These are phyloP conservation scores for Drosophila persimilis DNA, from an alignment of 1,140 invertebrate species.

Conservation along the genomic window DNA sequence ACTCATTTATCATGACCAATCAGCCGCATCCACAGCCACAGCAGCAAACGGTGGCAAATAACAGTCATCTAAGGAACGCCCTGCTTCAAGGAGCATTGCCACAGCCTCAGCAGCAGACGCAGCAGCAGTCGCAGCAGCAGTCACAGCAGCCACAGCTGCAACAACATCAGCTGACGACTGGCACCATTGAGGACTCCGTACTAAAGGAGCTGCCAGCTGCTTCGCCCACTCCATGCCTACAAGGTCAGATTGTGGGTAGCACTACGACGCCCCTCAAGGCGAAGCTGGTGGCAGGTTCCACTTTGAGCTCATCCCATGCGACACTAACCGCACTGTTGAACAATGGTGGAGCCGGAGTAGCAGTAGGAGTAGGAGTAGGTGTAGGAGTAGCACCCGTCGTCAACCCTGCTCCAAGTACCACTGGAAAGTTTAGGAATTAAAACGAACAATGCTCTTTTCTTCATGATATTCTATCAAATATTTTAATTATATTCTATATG, in stretches of 20 bases:
- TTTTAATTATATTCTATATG: background rate
- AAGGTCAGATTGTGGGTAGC: conserved; percentile 60
- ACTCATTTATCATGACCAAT: conserved; percentile 66
- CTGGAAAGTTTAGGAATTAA: conserved; percentile 61
- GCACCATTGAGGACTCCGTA: conserved; percentile 17
- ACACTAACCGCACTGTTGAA: conserved; percentile 77
- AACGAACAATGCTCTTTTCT: background rate
- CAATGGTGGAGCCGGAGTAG: conserved; percentile 44
- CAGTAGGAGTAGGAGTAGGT: background rate
- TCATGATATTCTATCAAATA: background rate
- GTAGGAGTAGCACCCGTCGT: conserved; percentile 18
- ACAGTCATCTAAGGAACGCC: conserved; percentile 67
- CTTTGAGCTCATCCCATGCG: conserved; percentile 80
- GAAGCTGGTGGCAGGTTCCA: conserved; percentile 50
- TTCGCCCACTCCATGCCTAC: conserved; percentile 53
- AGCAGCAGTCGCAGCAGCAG: conserved; percentile 13
- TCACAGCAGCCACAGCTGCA: conserved; percentile 6
- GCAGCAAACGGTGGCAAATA: conserved; percentile 25
- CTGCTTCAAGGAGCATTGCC: conserved; percentile 45
- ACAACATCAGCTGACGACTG: conserved; percentile 5
- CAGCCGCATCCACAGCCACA: conserved; percentile 38
- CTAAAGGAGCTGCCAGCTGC: conserved; percentile 48
- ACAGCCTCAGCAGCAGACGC: conserved; percentile 34
- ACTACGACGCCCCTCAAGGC: conserved; percentile 49
- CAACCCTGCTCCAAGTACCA: conserved; percentile 12